Evolutionary conservation across 1,140 invertebrate genomes (phyloP).

Genomic region (Leptinotarsa texana): DNA sequence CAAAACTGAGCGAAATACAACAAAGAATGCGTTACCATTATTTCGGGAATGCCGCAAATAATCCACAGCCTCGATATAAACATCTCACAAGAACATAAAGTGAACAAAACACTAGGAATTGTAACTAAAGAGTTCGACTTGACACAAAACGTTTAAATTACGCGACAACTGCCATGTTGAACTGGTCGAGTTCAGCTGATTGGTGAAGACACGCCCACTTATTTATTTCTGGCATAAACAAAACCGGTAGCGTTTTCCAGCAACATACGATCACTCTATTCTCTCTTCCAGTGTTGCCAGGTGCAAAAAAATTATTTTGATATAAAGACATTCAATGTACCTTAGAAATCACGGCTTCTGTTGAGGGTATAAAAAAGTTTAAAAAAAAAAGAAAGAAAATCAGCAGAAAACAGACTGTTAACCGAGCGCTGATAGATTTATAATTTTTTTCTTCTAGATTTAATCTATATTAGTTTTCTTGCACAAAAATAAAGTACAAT

Average conservation of each 20-base stretch:
- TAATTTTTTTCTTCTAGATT: too few species aligned
- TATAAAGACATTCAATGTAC: too few species aligned
- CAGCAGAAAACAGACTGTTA: too few species aligned
- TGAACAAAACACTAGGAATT: background rate
- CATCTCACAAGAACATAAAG: background rate
- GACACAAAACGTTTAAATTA: constrained; percentile 36
- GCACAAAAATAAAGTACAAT: too few species aligned
- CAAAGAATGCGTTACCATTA: background rate
- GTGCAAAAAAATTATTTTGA: too few species aligned
- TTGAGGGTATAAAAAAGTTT: too few species aligned
- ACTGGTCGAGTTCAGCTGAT: constrained; percentile 48
- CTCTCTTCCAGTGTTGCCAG: background rate
- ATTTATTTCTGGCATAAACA: constrained; percentile 51
- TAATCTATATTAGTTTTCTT: too few species aligned
- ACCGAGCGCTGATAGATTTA: too few species aligned
- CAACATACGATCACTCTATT: constrained; percentile 10
- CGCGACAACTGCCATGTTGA: constrained; percentile 35
- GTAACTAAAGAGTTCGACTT: constrained; percentile 14
- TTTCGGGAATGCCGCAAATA: background rate
- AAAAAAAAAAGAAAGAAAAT: too few species aligned
- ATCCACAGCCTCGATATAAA: background rate
- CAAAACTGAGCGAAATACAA: background rate
- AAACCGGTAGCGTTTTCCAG: constrained; percentile 42
- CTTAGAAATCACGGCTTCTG: too few species aligned
- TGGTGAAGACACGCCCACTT: constrained; percentile 49